These are phyloP conservation scores for Apostichopus japonicus DNA, from an alignment of 35 echinoderm and acorn worm genomes.

Conservation along the genomic window DNA sequence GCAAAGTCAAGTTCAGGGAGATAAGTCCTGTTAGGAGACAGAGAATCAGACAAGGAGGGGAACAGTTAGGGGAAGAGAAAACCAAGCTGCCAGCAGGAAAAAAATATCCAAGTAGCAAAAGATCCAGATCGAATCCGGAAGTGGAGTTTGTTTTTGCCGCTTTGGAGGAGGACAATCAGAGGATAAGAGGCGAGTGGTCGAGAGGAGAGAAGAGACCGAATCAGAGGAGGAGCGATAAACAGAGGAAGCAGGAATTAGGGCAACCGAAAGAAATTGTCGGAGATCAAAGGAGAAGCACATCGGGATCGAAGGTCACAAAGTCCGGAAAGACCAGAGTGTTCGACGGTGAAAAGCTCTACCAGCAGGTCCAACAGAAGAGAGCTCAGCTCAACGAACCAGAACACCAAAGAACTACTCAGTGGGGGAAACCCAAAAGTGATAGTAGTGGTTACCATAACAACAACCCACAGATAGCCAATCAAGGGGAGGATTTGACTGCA, in stretches of 20 bases:
- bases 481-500: background rate
- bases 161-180: background rate
- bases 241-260: background rate
- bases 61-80: background rate
- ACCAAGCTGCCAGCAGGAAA: no score
- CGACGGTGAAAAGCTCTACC: slow-evolving; percentile 27
- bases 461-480: background rate
- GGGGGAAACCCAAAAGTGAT: slow-evolving; percentile 42
- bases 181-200: background rate
- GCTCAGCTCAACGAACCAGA: slow-evolving; percentile 17
- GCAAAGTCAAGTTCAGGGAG: slow-evolving; percentile 6
- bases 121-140: slow-evolving; percentile 17
- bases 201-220: background rate
- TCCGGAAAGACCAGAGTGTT: background rate
- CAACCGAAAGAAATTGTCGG: background rate
- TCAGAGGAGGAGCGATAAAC: background rate
- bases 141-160: slow-evolving; percentile 16
- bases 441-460: slow-evolving; percentile 27
- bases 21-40: slow-evolving; percentile 13
- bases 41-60: background rate
- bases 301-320: background rate
- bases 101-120: background rate
- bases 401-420: background rate
- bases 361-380: background rate
- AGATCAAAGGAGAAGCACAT: background rate